Evolutionary conservation across 2,797 vertebrate genomes (phyloP), one percentile per base, ranked within the genome.

Genomic region (Coendou prehensilis): DNA sequence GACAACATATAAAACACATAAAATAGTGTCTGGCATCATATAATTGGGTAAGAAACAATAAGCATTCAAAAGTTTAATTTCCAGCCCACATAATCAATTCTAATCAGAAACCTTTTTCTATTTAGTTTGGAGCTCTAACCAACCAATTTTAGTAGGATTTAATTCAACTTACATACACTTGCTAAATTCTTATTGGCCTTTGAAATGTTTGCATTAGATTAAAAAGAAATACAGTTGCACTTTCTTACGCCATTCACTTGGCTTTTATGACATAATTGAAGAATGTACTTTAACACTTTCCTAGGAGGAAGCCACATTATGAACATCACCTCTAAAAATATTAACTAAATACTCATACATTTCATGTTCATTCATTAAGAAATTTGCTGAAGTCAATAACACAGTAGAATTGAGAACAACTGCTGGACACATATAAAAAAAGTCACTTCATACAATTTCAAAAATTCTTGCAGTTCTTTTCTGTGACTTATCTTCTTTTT

Each of bases 111-210:
- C 2, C 0, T 2, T 89, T 96, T 57, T 63, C 2, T 50, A 4
- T 67, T 92, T 78, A 80, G 14, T 54, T 80, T 83, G 71, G 14
- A 94, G 83, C 84, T 4, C 30, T 20, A 92, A 85, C 37, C 61
- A 95, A 71, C 95, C 52, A 94, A 50, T 54, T 96, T 59, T 76
- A 61, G 89, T 28, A 50, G 13, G 73, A 85, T 5, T 93, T 96
- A 67, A 85, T 76, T 97, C 22, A 88, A 87, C 3, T 81, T 54
- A 41, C 2, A n/a, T 64, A 93, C 28, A 81, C n/a, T 90, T 18
- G 9, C 47, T 69, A 71, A 89, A 92, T 89, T 96, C 81, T 93
- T 71, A 83, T 79, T 87, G 81, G 18, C 64, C 17, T 96, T 37
- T 37, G 18, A 90, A 11, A 5, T 28, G 22, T 41, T 88, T 89